Evolutionary conservation across 2,797 vertebrate genomes (phyloP).

Genomic region (Echiichthys vipera): DNA sequence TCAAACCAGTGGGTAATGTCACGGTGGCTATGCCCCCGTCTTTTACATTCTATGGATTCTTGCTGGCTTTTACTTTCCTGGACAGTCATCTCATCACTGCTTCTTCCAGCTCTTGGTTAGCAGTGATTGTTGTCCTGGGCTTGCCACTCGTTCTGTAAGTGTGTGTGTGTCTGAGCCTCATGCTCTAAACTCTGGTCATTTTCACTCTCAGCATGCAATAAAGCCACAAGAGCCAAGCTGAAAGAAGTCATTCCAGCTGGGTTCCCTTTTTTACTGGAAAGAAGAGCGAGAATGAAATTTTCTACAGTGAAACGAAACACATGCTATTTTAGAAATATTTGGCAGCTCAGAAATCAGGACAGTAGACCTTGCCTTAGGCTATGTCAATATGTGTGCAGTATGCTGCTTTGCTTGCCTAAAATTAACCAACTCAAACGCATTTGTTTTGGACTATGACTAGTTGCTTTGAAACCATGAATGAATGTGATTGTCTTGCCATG

Average conservation of each 20-base stretch:
- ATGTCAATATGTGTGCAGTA: slow-evolving; percentile 14
- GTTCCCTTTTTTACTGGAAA: slow-evolving; percentile 1
- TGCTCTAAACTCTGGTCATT: slow-evolving; percentile 14
- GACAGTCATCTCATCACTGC: slow-evolving; percentile 23
- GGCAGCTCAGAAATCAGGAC: slow-evolving; percentile 28
- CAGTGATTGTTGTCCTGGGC: neutral
- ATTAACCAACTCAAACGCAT: slow-evolving; percentile 26
- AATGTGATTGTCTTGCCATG: slow-evolving; percentile 33
- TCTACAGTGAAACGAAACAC: slow-evolving; percentile 1
- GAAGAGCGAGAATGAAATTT: neutral
- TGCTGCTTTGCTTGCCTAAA: slow-evolving; percentile 19
- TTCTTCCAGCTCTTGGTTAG: slow-evolving; percentile 14
- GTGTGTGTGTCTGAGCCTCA: slow-evolving; percentile 8
- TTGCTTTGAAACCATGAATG: slow-evolving; percentile 40
- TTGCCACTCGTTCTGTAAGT: neutral
- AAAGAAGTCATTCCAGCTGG: slow-evolving; percentile 5
- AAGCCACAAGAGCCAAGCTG: neutral
- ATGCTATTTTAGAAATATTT: slow-evolving; percentile 36
- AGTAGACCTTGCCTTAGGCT: slow-evolving; percentile 14
- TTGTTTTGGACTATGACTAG: slow-evolving; percentile 42
- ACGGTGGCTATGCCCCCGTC: too few relatives aligned
- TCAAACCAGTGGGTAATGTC: too few relatives aligned
- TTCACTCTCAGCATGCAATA: slow-evolving; percentile 9
- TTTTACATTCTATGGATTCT: too few relatives aligned
- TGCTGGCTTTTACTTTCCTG: slow-evolving; percentile 11